Base-by-base conservation (phyloP, 2,888 invertebrate genomes). In the Agrenia bidenticulata region DNA sequence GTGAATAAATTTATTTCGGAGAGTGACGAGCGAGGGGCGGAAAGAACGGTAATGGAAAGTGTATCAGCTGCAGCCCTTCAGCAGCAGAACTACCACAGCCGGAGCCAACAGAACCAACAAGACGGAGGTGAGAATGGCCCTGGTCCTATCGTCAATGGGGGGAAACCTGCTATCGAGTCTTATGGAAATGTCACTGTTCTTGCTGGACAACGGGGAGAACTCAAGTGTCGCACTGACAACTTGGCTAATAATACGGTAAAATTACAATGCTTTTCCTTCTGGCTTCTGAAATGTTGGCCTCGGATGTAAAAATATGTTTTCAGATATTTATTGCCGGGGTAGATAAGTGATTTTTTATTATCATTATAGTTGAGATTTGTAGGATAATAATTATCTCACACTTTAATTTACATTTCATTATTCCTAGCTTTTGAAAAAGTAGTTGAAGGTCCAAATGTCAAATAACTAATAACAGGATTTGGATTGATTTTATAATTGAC, bases 171-270 rank as follows among this genome's bases (percentile, higher is more conserved):
- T 4, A 72, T 72, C 42, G 69, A 72, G 64, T 72, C 71, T 50
- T 58, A 67, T 55, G 69, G 71, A 60, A 72, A 72, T 65, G 69
- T 76, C 63, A 76, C 76, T 5, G 73, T 76, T 1, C 64, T 76
- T 5, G 74, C 74, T 21, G 76, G 76, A 23, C 73, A 74, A 64
- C 66, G 73, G 23, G 73, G 76, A 41, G 74, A 76, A 56, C 74
- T 76, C 64, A 72, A 69, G 63, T 76, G 76, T 59, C 68, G 67
- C 51, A 73, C 74, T 55, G 69, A 62, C 49, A 76, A 76, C 66
- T 71, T 74, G 37, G 70, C 65, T 55, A 76, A 76, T 67, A 70
- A 76, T 66, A 73, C 76, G 27, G 74, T 76, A 70, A 76, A 73
- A 55, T 32, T 32, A 11, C 5, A 11, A 32, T n/a, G n/a, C n/a